Base-by-base conservation (phyloP, 37 sponge, comb jelly and placozoan genomes). In the Mnemiopsis leidyi region DNA sequence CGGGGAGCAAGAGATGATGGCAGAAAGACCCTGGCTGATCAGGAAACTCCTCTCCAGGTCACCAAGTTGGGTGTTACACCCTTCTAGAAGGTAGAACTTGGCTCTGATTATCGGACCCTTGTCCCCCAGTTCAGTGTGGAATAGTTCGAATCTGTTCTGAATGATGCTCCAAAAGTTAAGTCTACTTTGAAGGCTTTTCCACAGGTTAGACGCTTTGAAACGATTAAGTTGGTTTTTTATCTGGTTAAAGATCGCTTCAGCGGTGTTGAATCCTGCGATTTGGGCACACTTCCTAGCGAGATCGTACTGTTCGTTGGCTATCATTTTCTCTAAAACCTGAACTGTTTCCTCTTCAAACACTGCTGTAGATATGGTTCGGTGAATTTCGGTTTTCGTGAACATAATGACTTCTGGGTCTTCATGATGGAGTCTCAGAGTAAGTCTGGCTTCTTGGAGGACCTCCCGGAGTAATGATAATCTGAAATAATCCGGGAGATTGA, bases 361-460 rank as follows among this genome's bases (percentile, higher is more conserved):
- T 25, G 61, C 61, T 23, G 61, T 85, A 5, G 90, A 38, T 28
- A 85, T 85, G 40, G 90, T 85, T 0, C 90, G 23, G 90, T 85
- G 90, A n/a, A 85, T 85, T n/a, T 85, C 90, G 2, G 29, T 85
- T n/a, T 85, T 85, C 0, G 61, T 85, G 26, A 85, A 85, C 61
- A 38, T 85, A 0, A 85, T 40, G 29, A n/a, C 90, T 29, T 85
- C 90, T 21, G 90, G 90, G 61, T 40, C 61, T 25, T 85, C 90
- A 26, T 85, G 90, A 40, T 40, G 61, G 48, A 85, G 90, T n/a
- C 61, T 13, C 39, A 85, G 48, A 40, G 25, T 85, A 13, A 85
- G 48, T 28, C 48, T 13, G 5, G 90, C 90, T 40, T 16, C 90
- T 26, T 85, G 40, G 3, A 85, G 90, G 21, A 85, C 90, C 29